Evolutionary conservation across 2,888 invertebrate genomes (phyloP).

Genomic region (Papilio elwesi): DNA sequence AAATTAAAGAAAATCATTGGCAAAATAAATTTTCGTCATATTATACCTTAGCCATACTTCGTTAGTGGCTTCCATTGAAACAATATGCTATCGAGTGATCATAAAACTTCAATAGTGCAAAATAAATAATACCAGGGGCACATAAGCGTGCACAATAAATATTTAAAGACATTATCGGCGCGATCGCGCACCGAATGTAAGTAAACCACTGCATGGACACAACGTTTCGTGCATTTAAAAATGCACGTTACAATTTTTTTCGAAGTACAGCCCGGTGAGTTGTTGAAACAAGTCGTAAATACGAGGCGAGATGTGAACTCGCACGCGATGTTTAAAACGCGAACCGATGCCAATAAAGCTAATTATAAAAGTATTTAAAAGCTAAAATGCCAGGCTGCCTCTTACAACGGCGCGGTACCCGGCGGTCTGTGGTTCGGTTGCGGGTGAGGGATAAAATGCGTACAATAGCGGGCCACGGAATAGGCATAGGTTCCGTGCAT

Average conservation of each 20-base stretch:
- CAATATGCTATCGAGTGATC: neutral
- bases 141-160: slow-evolving; percentile 35
- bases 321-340: slow-evolving; percentile 55
- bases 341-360: slow-evolving; percentile 62
- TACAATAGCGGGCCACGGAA: slow-evolving; percentile 6
- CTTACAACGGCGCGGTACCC: slow-evolving; percentile 53
- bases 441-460: slow-evolving; percentile 15
- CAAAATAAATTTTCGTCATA: neutral
- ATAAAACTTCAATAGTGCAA: slow-evolving; percentile 8
- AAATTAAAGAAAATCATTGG: neutral
- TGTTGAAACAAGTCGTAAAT: slow-evolving; percentile 42
- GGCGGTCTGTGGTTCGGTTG: slow-evolving; percentile 12
- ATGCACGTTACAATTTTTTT: slow-evolving; percentile 31
- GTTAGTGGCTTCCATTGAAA: too few species aligned
- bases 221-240: slow-evolving; percentile 37
- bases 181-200: slow-evolving; percentile 33
- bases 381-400: slow-evolving; percentile 52
- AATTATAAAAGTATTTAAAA: slow-evolving; percentile 66
- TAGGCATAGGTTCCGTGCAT: neutral
- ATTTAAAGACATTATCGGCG: slow-evolving; percentile 35
- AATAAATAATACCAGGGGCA: slow-evolving; percentile 17
- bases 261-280: slow-evolving; percentile 25
- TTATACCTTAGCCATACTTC: too few species aligned
- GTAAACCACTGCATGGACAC: slow-evolving; percentile 24
- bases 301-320: slow-evolving; percentile 37